Conservation (phyloP, 2,797 vertebrate genomes). For the Galaxias olidus region DNA sequence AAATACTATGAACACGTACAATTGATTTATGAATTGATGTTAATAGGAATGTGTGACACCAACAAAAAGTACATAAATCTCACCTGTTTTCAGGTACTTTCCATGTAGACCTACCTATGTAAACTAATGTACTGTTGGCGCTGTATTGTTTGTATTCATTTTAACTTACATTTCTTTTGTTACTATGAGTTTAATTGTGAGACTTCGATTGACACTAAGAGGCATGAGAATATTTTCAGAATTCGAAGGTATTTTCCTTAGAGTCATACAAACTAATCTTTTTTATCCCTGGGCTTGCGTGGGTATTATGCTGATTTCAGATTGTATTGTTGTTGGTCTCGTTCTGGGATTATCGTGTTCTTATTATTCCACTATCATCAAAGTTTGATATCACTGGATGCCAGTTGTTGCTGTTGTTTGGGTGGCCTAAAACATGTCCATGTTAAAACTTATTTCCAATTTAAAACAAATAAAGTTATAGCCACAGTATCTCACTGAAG, state of each 20-base stretch:
- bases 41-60: no score
- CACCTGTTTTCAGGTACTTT: no score
- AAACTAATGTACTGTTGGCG: no score
- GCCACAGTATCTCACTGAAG: no score
- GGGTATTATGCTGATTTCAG: conserved; percentile 19
- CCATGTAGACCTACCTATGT: no score
- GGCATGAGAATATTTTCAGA: neutral
- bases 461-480: no score
- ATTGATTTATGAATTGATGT: neutral
- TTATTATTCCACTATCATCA: conserved; percentile 1
- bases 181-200: no score
- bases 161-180: no score
- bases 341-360: conserved; percentile 11
- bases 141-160: no score
- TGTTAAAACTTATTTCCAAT: no score
- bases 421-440: no score
- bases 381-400: conserved; percentile 17
- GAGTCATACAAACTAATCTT: conserved; percentile 15
- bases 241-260: conserved; percentile 7
- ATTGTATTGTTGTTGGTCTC: neutral
- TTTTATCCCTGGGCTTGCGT: conserved; percentile 1
- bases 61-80: no score
- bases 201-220: conserved; percentile 3
- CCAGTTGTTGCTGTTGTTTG: neutral
- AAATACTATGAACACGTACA: neutral